Percentiles rank a stretch among this genome's conserved stretches.
phyloP scores from a whole-genome alignment of 2,113 vertebrate species.

The Xiphophorus couchianus region DNA sequence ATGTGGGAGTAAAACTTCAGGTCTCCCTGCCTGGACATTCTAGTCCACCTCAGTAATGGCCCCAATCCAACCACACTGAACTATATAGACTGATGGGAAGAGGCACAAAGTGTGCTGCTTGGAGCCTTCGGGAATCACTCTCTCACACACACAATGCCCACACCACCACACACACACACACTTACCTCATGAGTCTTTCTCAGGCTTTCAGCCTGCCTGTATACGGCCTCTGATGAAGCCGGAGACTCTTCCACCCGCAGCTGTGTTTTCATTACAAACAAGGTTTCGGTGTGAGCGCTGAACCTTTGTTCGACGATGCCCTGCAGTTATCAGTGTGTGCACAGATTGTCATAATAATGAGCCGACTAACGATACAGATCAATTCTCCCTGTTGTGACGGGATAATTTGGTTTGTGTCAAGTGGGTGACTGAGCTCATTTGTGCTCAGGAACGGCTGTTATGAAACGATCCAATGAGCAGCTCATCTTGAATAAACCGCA shows the following conservation, averaged over 20 bases:
- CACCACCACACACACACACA: too few relatives aligned
- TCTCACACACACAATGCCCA: too few relatives aligned
- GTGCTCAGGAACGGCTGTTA: slow-evolving; percentile 1
- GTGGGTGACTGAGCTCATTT: slow-evolving; percentile 5
- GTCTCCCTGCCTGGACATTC: slow-evolving; percentile 2
- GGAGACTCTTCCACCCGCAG: not conserved
- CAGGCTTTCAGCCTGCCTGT: not conserved
- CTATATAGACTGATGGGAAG: slow-evolving; percentile 51
- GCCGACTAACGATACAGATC: slow-evolving; percentile 7
- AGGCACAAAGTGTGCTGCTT: slow-evolving; percentile 12
- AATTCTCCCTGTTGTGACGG: not conserved
- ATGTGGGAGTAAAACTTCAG: not conserved
- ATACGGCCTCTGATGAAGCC: not conserved
- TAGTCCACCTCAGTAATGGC: slow-evolving; percentile 8
- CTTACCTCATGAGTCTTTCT: not conserved
- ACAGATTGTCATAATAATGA: slow-evolving; percentile 1
- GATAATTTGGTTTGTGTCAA: slow-evolving; percentile 26
- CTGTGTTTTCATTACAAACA: not conserved
- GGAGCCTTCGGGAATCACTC: slow-evolving; percentile 38
- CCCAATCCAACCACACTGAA: not conserved
- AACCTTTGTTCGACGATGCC: not conserved
- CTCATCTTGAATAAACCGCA: slow-evolving; percentile 6
- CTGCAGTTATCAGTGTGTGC: not conserved
- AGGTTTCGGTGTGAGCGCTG: not conserved
- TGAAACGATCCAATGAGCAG: slow-evolving; percentile 11